These are phyloP conservation scores for Galbula dea DNA, from an alignment of 2,113 vertebrate genomes.

Conservation along the genomic window DNA sequence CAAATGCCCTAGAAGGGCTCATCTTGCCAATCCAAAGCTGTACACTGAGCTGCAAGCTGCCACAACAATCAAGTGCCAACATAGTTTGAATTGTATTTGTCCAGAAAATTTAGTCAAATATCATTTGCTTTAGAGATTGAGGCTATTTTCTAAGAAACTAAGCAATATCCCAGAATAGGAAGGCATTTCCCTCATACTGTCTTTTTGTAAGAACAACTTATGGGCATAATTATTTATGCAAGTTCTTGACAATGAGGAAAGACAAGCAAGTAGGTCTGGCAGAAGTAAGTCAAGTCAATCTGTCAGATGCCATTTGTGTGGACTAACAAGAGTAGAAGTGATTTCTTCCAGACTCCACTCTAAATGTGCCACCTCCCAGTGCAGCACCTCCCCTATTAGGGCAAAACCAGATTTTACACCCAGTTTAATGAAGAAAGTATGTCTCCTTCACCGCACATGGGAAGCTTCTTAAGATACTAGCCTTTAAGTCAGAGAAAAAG, in stretches of 20 bases:
- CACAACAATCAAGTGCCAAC: not conserved
- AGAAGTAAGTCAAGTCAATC: not conserved
- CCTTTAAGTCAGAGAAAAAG: not conserved
- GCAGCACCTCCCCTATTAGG: not conserved
- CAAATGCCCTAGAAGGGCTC: not conserved
- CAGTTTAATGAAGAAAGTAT: not conserved
- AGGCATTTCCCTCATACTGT: not conserved
- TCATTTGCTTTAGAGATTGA: not conserved
- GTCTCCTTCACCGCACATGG: not conserved
- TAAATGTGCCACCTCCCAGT: fast-evolving
- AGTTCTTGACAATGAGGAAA: not conserved
- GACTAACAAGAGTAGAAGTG: not conserved
- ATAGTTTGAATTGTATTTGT: not conserved
- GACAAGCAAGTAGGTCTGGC: not conserved
- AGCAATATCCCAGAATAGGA: not conserved
- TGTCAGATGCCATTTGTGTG: not conserved
- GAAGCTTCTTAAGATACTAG: not conserved
- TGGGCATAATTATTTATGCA: no score
- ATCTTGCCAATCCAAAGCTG: not conserved
- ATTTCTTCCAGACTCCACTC: not conserved
- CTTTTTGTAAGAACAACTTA: not conserved
- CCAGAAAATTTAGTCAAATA: not conserved
- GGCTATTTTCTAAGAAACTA: not conserved
- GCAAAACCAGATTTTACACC: not conserved
- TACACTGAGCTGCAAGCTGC: not conserved